Base-by-base conservation (phyloP, 2,888 invertebrate genomes). In the Ichneumon xanthorius region DNA sequence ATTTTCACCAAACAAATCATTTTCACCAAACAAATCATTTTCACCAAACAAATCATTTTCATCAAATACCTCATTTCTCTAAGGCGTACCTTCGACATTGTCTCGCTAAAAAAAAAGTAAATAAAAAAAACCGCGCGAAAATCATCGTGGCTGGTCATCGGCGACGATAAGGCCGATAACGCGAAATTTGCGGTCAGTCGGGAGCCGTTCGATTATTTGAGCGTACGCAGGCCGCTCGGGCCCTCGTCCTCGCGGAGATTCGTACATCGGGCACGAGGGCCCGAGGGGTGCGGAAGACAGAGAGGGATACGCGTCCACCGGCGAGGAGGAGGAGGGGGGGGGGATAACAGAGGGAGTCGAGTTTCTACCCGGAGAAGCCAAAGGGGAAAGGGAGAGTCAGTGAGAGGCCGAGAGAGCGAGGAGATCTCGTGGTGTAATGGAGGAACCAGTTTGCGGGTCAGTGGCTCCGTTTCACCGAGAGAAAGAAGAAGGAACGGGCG, bases 361-460 rank as follows among this genome's bases (percentile, higher is more conserved):
- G 58, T 58, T 73, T 73, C 72, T 55, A 55, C 16, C 37, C 50
- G 70, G 61, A 0, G 22, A 37, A 55, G 33, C 33, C 33, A 33
- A 22, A 37, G 14, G 5, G 53, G 30, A 22, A 30, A 50, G n/a
- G 48, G 63, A 76, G 76, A 77, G 67, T 78, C n/a, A 70, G 70
- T 67, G 22, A 37, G 33, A 19, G 61, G 71, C 26, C 37, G 58
- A 58, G 67, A 77, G 63, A 63, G 71, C 16, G 30, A 45, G 63
- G 40, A 61, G 30, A 80, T 50, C 53, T 45, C 88, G 88, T 87
- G 87, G 90, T 90, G 90, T 90, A 90, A 92, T 92, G 91, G 90
- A 90, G 91, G 92, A 92, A 92, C 92, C 92, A 92, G 92, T 92
- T 92, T 92, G 90, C 92, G 92, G 92, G 91, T 91, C 92, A 92